A percentile compares a stretch with the other conserved stretches of the same genome.
Conservation (phyloP, 2,113 vertebrate species). For the Eptesicus fuscus region DNA sequence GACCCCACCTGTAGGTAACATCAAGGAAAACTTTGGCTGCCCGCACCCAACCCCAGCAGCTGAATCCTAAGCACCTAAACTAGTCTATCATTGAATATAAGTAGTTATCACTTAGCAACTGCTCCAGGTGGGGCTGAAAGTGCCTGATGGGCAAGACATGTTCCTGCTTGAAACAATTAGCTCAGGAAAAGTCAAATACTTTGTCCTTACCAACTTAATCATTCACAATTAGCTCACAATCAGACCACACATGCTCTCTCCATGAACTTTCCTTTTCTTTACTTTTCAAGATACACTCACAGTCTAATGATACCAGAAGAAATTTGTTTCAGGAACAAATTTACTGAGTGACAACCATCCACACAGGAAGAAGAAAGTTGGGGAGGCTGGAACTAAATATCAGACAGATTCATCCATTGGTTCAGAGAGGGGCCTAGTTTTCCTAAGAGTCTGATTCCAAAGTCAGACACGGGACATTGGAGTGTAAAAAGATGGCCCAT, state of each 20-base stretch:
- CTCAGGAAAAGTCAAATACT: constrained; percentile 29
- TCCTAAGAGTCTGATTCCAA: constrained; percentile 41
- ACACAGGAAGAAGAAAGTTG: constrained; percentile 6
- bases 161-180: constrained; percentile 28
- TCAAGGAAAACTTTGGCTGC: background rate
- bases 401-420: constrained; percentile 43
- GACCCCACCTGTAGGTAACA: background rate
- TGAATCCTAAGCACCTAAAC: background rate
- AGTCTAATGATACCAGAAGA: constrained; percentile 31
- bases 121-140: background rate
- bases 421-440: constrained; percentile 38
- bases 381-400: constrained; percentile 56
- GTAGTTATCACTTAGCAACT: background rate
- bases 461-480: background rate
- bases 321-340: constrained; percentile 64
- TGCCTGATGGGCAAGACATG: background rate
- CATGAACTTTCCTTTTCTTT: background rate
- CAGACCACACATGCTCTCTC: background rate
- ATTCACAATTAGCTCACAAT: background rate
- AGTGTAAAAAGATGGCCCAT: background rate
- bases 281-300: background rate
- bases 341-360: constrained; percentile 63
- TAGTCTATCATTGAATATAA: background rate
- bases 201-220: background rate
- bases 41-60: background rate